Evolutionary conservation across 1,140 invertebrate species (phyloP), one percentile per base, ranked within the genome.

Genomic region (Halesus radiatus): DNA sequence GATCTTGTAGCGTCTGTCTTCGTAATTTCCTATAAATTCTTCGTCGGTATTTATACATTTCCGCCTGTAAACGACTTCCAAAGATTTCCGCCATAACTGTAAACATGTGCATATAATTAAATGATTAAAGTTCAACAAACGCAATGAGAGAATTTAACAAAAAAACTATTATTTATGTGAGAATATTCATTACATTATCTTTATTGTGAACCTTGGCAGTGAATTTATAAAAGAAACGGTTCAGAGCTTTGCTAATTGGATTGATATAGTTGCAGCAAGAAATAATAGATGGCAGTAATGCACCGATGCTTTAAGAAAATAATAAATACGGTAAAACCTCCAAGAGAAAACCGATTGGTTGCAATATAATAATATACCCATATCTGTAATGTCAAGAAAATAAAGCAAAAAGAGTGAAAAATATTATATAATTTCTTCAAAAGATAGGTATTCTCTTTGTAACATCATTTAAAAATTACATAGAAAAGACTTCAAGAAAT

Each of bases 41-140:
- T 1, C 4, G n/a, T 3, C 6, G 54, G 15, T 26, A 23, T 60
- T 37, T 23, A 23, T 72, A 53, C 50, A 52, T 72, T 72, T 72
- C 68, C 68, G 52, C 22, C 52, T 52, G 7, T 23, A 22, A 75
- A 64, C 37, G 56, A 20, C 32, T 32, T 15, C 26, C 53, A 75
- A 20, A 58, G 22, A 37, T 50, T 32, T 6, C 37, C 37, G 37
- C 73, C 23, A 23, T 50, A 52, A 26, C 56, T 50, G 74, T 64
- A 64, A 64, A 62, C 58, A 76, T 52, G 56, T 76, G 74, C 74
- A 76, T 76, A 52, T 62, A 52, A 76, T 76, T 76, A 76, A 60
- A 18, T 50, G 74, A 52, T n/a, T n/a, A 52, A 45, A 76, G 74
- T 76, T 76, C 74, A 64, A 45, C 64, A 76, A 23, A 76, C 74